Evolutionary conservation across 2,113 vertebrate genomes (phyloP), one percentile per base, ranked within the genome.

Genomic region (Circaetus gallicus): DNA sequence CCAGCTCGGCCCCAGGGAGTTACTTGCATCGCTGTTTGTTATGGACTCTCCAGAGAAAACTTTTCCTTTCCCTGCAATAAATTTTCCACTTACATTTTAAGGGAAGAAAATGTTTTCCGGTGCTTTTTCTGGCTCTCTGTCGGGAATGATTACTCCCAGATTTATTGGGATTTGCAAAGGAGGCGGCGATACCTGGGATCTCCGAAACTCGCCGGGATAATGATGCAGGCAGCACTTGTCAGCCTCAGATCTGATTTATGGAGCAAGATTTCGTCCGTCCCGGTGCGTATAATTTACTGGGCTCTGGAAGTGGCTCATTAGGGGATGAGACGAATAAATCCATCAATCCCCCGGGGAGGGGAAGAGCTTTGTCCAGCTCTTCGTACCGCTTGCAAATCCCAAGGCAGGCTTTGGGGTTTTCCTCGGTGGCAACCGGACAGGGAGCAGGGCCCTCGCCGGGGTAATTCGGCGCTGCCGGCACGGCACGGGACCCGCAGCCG

Each of bases 121-220:
- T 56, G 78, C 42, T 92, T 90, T 92, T 72, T 50, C 79, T 73
- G 87, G 61, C 73, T 50, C 56, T 91, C 66, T 79, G 92, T 93
- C n/a, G 53, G 82, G 90, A 92, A 55, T 71, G 95, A 96, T 97
- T 92, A 73, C 50, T 97, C 82, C 90, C 95, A 94, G 94, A 90
- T 96, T 96, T 83, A 92, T 71, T 86, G 92, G 93, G 93, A 63
- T 76, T 76, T 53, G 49, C 69, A 17, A 19, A 66, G 86, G 91
- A 93, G 83, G 80, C 17, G 7, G 86, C 29, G 1, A 31, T 92
- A 91, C 96, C 92, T 79, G 93, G 87, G 87, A 90, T 56, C 78
- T 47, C 36, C 65, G 2, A 20, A 43, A 28, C 42, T 81, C 4
- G 8, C 55, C 3, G 8, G 94, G 91, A 90, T 92, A 81, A 90